Evolutionary conservation across 2,797 vertebrate genomes (phyloP), one percentile per base, ranked within the genome.

Genomic region (Semaprochilodus insignis): DNA sequence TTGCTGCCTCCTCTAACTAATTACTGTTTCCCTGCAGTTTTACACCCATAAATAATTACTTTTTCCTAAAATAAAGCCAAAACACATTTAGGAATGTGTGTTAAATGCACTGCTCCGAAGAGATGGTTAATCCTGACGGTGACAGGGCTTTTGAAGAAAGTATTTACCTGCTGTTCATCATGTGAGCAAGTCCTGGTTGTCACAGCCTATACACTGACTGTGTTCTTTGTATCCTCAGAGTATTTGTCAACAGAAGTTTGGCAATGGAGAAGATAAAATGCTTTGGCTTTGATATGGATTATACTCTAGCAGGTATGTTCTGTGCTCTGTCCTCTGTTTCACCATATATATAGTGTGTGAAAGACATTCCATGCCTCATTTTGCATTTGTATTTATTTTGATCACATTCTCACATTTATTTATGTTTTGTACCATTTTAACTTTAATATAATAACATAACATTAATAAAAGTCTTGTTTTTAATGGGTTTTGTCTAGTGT

Each of bases 221-320:
- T 62, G 81, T 88, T 88, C 85, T 92, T 83, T 85, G 82, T 85
- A 48, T 77, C 87, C 80, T 80, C 87, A 99, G 98, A 95, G 96
- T 99, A 83, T 99, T 99, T 96, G 98, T 99, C 88, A 99, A 99
- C 92, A 96, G 97, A 93, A 99, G 98, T 93, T 94, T 99, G 94
- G 97, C 98, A 85, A 99, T 99, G 98, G 98, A 99, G 95, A 99
- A 99, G 94, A 99, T 99, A 89, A 99, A 99, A 91, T 98, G 96
- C 91, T 99, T 99, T 93, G 98, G 98, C 85, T 99, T 99, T 95
- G 98, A 99, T 93, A 99, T 99, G 98, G 98, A 99, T 95, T 99
- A 99, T 88, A 99, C 98, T 72, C 94, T 99, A 86, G 97, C 97
- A 91, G 97, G 98, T 97, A 87, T 94, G 96, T 95, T 40, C 3